Percentiles rank a stretch among this genome's conserved stretches.
phyloP scores from a whole-genome alignment of 2,113 vertebrate species.

The Gallinago paraguaiae region DNA sequence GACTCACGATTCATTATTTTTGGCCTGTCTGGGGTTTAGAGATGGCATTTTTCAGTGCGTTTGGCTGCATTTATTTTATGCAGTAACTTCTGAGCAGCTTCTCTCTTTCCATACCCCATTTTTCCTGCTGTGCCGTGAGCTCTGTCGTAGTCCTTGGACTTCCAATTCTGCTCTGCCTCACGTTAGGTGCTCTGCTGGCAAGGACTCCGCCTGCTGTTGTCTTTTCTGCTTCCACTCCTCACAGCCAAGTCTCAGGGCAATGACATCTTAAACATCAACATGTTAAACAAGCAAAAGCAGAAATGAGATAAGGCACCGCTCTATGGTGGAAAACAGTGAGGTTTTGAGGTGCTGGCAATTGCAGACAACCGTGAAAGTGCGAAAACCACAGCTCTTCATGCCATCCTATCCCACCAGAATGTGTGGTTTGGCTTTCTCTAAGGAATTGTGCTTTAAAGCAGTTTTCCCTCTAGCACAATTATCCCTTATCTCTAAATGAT shows the following conservation, averaged over 20 bases:
- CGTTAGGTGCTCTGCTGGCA: neutral
- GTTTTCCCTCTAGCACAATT: neutral
- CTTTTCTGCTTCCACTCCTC: neutral
- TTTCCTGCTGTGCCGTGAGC: neutral
- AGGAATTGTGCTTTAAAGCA: neutral
- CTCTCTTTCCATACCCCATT: neutral
- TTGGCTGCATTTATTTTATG: neutral
- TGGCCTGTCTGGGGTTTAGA: neutral
- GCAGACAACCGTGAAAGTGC: neutral
- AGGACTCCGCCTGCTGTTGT: neutral
- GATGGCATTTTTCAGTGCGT: neutral
- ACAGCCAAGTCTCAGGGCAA: neutral
- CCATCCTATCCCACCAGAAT: neutral
- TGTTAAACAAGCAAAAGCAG: neutral
- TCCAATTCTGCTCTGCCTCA: neutral
- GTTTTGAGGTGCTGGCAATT: neutral
- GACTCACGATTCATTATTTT: neutral
- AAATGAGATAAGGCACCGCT: neutral
- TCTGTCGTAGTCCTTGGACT: neutral
- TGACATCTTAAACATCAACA: neutral
- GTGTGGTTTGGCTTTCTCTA: neutral
- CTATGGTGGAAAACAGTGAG: neutral
- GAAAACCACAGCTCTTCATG: rapidly evolving
- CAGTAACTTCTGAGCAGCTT: neutral
- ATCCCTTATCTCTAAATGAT: neutral